Conservation (phyloP, 2,113 vertebrate species). For the Catharus minimus region DNA sequence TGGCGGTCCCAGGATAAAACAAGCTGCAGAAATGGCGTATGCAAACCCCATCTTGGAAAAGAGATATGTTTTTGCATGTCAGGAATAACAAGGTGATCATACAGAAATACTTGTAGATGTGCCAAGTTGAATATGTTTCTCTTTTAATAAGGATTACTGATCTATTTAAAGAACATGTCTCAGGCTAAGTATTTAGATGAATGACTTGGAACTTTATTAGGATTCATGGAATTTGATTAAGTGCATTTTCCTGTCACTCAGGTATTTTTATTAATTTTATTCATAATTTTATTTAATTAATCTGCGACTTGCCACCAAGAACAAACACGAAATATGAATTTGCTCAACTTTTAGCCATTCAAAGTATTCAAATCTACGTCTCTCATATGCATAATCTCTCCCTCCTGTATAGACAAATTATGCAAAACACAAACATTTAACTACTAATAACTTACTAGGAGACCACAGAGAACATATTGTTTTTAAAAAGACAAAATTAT, state of each 20-base stretch:
- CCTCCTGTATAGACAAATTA: neutral
- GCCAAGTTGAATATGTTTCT: neutral
- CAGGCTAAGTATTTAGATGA: neutral
- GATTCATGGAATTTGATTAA: neutral
- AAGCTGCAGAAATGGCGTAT: neutral
- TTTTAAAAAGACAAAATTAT: conserved; percentile 1
- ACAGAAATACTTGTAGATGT: neutral
- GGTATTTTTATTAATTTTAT: neutral
- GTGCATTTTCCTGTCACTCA: neutral
- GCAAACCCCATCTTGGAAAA: neutral
- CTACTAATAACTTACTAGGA: neutral
- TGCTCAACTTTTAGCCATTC: neutral
- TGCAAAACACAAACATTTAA: neutral
- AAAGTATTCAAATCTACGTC: neutral
- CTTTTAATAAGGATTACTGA: neutral
- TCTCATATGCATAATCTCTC: neutral
- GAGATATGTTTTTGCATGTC: neutral
- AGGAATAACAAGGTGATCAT: neutral
- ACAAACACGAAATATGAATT: neutral
- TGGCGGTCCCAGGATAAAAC: neutral
- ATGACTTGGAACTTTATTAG: neutral
- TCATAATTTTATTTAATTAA: neutral
- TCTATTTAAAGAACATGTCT: neutral
- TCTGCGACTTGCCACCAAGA: conserved; percentile 3
- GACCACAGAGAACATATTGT: neutral